phyloP scores from a whole-genome alignment of 2,888 invertebrate species.

The Cataglyphis albicans region DNA sequence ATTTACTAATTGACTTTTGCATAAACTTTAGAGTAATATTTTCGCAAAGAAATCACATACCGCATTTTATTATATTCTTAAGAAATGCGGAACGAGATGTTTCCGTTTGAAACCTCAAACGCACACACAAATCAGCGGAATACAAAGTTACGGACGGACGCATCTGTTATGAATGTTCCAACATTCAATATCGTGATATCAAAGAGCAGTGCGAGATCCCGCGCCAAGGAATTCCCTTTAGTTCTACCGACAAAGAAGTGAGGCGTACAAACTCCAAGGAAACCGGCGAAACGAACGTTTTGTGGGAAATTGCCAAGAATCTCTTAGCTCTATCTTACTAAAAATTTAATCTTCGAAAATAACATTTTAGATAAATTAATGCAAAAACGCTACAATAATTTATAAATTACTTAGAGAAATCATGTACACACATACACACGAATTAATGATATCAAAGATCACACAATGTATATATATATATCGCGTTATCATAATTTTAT shows the following conservation, averaged over 20 bases:
- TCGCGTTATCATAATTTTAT: too few species aligned
- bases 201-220: constrained; percentile 71
- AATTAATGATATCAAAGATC: neutral
- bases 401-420: neutral
- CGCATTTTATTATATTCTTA: constrained; percentile 38
- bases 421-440: neutral
- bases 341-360: constrained; percentile 31
- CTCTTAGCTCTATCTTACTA: constrained; percentile 25
- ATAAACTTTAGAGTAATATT: neutral
- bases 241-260: constrained; percentile 65
- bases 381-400: neutral
- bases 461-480: neutral
- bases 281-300: constrained; percentile 58
- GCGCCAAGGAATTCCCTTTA: constrained; percentile 65
- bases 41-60: neutral
- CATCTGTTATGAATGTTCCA: constrained; percentile 75
- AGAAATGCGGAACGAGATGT: constrained; percentile 54
- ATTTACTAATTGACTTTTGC: neutral
- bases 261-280: constrained; percentile 63
- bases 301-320: constrained; percentile 57
- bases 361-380: constrained; percentile 42
- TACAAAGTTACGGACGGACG: constrained; percentile 72
- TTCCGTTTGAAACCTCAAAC: constrained; percentile 73
- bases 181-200: constrained; percentile 77
- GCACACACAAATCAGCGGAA: constrained; percentile 57